A percentile compares a stretch with the other conserved stretches of the same genome.
Evolutionary conservation across 1,140 invertebrate species (phyloP).

Genomic region (Nephila pilipes): DNA sequence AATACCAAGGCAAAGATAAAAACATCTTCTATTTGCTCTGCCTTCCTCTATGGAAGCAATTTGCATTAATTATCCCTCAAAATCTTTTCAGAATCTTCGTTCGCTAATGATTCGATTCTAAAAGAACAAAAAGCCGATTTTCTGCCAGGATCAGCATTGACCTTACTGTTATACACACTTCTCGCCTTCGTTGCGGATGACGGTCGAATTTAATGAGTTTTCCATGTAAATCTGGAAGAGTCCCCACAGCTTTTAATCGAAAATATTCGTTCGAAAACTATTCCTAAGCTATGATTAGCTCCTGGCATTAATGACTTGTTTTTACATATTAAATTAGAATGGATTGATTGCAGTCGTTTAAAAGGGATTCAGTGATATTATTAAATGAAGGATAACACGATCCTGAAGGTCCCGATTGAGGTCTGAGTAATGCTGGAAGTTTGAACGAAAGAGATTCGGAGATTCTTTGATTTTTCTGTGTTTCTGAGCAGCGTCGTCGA

Average conservation of each 20-base stretch:
- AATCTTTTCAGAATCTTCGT: constrained; percentile 51
- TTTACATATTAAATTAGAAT: constrained; percentile 65
- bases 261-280: constrained; percentile 4
- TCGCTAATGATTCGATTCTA: constrained; percentile 40
- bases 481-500: too few species aligned
- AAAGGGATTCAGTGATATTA: constrained; percentile 8
- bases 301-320: constrained; percentile 49
- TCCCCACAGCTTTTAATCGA: constrained; percentile 53
- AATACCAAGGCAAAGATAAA: background rate
- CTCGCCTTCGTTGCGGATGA: background rate
- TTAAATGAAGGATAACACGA: constrained; percentile 19
- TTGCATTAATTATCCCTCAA: constrained; percentile 59
- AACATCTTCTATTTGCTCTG: constrained; percentile 31
- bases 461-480: too few species aligned
- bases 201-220: constrained; percentile 49
- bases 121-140: constrained; percentile 42
- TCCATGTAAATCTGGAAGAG: constrained; percentile 47
- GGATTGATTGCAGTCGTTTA: constrained; percentile 31
- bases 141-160: background rate
- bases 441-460: too few species aligned
- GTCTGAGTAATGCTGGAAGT: too few species aligned
- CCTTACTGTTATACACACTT: background rate
- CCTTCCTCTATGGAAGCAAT: constrained; percentile 38
- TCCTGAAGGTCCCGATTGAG: background rate
- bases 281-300: constrained; percentile 48